These are phyloP conservation scores for Harpagifer antarcticus DNA, from an alignment of 2,797 vertebrate species.

Conservation along the genomic window DNA sequence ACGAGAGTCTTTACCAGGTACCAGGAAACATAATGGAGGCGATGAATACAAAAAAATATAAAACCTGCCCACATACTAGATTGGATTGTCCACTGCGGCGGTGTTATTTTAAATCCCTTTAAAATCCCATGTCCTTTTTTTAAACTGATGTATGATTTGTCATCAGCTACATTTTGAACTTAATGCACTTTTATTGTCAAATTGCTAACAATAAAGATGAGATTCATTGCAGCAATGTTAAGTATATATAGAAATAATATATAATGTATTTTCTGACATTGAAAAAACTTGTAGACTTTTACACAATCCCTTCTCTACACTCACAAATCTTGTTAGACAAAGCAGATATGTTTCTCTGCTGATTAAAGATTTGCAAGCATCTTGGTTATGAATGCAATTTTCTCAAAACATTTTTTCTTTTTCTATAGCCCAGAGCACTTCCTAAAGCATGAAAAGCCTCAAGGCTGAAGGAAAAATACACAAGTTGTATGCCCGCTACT, in stretches of 20 bases:
- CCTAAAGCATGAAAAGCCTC: constrained; percentile 78
- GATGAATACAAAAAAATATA: constrained; percentile 32
- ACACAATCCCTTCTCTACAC: constrained; percentile 34
- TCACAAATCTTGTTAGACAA: constrained; percentile 61
- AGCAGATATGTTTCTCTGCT: constrained; percentile 50
- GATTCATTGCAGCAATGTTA: not conserved
- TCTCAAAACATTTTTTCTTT: constrained; percentile 77
- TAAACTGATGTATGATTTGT: constrained; percentile 15
- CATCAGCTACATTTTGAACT: constrained; percentile 14
- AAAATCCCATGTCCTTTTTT: constrained; percentile 37
- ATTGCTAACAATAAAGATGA: constrained; percentile 10
- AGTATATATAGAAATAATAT: not conserved
- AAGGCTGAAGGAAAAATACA: constrained; percentile 78
- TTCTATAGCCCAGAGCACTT: constrained; percentile 69
- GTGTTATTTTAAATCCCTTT: constrained; percentile 40
- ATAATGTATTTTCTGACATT: not conserved
- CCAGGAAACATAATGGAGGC: constrained; percentile 41
- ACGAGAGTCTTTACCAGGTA: constrained; percentile 58
- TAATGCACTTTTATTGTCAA: constrained; percentile 7
- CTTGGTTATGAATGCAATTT: constrained; percentile 77
- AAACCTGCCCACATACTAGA: constrained; percentile 33
- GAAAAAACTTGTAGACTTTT: not conserved
- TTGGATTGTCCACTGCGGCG: constrained; percentile 39
- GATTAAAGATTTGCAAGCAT: constrained; percentile 77
- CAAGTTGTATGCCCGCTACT: constrained; percentile 64